Evolutionary conservation across 1,140 invertebrate species (phyloP), one percentile per base, ranked within the genome.

Genomic region (Pogonognathellus flavescens): DNA sequence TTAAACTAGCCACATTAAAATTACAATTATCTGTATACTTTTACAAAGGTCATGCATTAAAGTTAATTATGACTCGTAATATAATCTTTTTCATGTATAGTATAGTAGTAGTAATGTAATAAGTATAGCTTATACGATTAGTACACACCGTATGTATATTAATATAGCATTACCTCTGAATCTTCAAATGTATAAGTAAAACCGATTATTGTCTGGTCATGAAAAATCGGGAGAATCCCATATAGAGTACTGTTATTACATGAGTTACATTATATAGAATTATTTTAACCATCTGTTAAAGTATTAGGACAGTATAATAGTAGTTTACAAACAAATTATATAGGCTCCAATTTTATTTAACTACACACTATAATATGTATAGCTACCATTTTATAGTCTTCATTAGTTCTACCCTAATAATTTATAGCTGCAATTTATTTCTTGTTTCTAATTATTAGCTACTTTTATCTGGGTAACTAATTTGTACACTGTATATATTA

Each of bases 181-280:
- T 70, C 22, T 11, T 70, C 22, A 76, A 76, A 66, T 41, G 31
- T 76, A 76, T 76, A 76, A 76, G 9, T 50, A 76, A 76, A 76
- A 76, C 70, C 49, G 41, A 76, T 76, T 76, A 76, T 76, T 76
- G 70, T 76, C 70, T 76, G 70, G 70, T 76, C 70, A 76, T 76
- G 70, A 76, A 76, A 76, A 76, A 76, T 50, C n/a, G 41, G 70
- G 70, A 76, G 1, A 62, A 31, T 18, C 41, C 70, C 70, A 76
- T 11, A 25, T 41, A 31, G 22, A 72, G 60, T 66, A 41, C 31
- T 41, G 31, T 41, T 41, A 41, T 41, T 41, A 66, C 20, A 66
- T 66, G 62, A 66, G 62, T 66, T 66, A 66, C 18, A 13, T 66
- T 66, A 66, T 55, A 66, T 14, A 41, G 31, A 41, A 41, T 41